Conservation (phyloP, 1,140 invertebrate species). For the Aphelenchoides avenae region DNA sequence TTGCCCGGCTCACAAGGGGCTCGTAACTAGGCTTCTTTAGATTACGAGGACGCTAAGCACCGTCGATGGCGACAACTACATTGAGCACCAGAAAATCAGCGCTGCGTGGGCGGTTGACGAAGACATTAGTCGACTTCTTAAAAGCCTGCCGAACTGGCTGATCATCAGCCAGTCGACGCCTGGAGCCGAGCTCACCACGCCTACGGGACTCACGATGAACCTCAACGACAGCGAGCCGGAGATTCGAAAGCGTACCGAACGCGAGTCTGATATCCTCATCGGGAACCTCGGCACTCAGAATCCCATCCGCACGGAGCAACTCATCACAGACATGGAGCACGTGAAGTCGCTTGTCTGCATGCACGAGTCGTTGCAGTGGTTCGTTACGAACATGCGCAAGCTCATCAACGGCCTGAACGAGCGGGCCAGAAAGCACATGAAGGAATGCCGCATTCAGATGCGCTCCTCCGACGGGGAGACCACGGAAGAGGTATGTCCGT, state of each 20-base stretch:
- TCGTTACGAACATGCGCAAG: slow-evolving; percentile 32
- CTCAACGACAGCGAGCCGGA: slow-evolving; percentile 62
- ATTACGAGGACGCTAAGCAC: slow-evolving; percentile 37
- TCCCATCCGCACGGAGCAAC: slow-evolving; percentile 38
- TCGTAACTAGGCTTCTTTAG: slow-evolving; percentile 25
- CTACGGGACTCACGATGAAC: too few species aligned
- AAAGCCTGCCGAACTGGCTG: slow-evolving; percentile 46
- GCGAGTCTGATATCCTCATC: slow-evolving; percentile 85
- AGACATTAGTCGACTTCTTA: slow-evolving; percentile 79
- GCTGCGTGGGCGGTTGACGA: slow-evolving; percentile 87
- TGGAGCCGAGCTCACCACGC: too few species aligned
- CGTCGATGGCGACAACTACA: slow-evolving; percentile 25
- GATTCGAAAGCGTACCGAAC: slow-evolving; percentile 73
- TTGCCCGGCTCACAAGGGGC: background rate
- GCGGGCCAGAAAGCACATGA: slow-evolving; percentile 31
- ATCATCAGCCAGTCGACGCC: slow-evolving; percentile 22
- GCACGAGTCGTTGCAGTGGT: slow-evolving; percentile 80
- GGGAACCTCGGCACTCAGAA: slow-evolving; percentile 51
- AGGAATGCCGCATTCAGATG: slow-evolving; percentile 41
- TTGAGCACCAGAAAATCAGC: slow-evolving; percentile 74
- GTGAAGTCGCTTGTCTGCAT: slow-evolving; percentile 69
- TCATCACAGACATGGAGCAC: slow-evolving; percentile 54
- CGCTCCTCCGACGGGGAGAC: slow-evolving; percentile 22
- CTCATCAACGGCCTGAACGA: slow-evolving; percentile 24
- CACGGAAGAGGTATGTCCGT: slow-evolving; percentile 28